Conservation (phyloP, 2,797 vertebrate species). For the Microcaecilia unicolor region DNA sequence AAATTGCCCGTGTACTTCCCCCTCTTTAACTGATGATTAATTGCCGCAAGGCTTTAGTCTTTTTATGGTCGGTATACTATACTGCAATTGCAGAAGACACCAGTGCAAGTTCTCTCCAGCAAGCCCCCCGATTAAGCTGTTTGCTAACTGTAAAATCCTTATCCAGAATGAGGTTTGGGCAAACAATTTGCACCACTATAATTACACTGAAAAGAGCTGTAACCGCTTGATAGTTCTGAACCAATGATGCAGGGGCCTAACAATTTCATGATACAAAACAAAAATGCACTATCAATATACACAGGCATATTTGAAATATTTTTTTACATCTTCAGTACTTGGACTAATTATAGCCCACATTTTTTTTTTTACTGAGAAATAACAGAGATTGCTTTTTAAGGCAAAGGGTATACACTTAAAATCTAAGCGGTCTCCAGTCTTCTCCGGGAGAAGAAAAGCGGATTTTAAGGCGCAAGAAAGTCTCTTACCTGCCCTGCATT, state of each 20-base stretch:
- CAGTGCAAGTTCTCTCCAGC: slow-evolving; percentile 44
- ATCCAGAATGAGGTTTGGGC: slow-evolving; percentile 52
- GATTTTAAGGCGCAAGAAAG: neutral
- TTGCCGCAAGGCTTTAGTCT: slow-evolving; percentile 51
- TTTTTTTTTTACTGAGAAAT: no score
- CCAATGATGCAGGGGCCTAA: slow-evolving; percentile 32
- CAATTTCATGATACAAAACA: no score
- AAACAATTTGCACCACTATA: slow-evolving; percentile 54
- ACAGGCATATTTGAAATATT: no score
- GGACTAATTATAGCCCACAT: no score
- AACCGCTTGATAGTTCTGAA: slow-evolving; percentile 26
- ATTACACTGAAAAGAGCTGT: slow-evolving; percentile 47
- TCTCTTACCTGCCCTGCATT: slow-evolving; percentile 19
- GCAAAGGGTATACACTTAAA: no score
- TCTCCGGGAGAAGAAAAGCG: neutral
- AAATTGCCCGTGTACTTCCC: slow-evolving; percentile 21
- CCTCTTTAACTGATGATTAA: slow-evolving; percentile 67
- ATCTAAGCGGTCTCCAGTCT: neutral
- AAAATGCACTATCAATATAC: no score
- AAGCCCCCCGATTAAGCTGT: slow-evolving; percentile 49
- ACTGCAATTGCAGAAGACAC: slow-evolving; percentile 26
- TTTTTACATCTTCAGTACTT: no score
- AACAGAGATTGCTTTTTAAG: no score
- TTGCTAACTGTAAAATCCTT: slow-evolving; percentile 59
- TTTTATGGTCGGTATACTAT: slow-evolving; percentile 59